Evolutionary conservation across 2,797 vertebrate species (phyloP).

Genomic region (Pterois miles): DNA sequence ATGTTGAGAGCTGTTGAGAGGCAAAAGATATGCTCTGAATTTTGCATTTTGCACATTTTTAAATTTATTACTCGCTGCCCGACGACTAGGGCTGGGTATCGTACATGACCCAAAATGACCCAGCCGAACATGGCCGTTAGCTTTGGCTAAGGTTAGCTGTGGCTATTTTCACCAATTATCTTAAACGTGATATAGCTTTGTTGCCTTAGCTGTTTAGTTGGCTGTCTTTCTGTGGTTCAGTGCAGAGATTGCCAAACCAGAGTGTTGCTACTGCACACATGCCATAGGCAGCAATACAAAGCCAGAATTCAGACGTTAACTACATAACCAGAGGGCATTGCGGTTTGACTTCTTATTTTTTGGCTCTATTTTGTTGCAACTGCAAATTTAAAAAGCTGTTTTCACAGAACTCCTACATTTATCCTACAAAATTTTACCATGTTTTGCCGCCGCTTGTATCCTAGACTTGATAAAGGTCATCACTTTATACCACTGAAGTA

Average conservation of each 20-base stretch:
- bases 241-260: neutral
- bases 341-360: neutral
- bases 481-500: neutral
- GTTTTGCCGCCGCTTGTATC: neutral
- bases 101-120: too few relatives aligned
- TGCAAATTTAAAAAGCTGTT: neutral
- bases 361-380: neutral
- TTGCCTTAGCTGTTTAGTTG: neutral
- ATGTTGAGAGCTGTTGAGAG: too few relatives aligned
- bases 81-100: too few relatives aligned
- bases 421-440: too few relatives aligned
- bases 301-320: neutral
- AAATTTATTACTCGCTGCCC: too few relatives aligned
- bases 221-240: neutral
- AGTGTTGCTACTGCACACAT: neutral
- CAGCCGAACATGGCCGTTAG: too few relatives aligned
- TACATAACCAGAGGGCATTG: slow-evolving; percentile 1
- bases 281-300: neutral
- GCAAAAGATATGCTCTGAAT: too few relatives aligned
- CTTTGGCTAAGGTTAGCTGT: neutral
- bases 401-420: neutral
- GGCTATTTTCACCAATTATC: neutral
- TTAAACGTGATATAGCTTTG: neutral
- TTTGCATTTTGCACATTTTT: too few relatives aligned
- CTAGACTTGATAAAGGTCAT: neutral